Base-by-base conservation (phyloP, 2,113 vertebrate species). In the Emydocephalus ijimae region DNA sequence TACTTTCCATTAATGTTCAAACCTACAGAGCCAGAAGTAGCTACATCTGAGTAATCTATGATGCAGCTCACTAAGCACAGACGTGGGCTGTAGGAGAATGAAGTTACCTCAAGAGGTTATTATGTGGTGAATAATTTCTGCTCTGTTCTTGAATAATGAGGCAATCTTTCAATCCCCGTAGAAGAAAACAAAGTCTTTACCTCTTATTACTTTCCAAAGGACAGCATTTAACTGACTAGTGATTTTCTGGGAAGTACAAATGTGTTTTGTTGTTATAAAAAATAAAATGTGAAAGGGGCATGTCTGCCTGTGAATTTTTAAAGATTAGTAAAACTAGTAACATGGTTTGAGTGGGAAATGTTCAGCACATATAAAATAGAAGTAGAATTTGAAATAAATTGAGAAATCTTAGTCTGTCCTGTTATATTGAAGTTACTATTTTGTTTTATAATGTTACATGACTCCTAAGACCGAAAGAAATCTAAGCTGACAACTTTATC, bases 91-190 rank as follows among this genome's bases (percentile, higher is more conserved):
- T 43, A 86, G 55, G 1, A 54, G 45, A 59, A 64, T 61, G 29
- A 92, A 59, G 12, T 56, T 81, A 88, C 7, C 23, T 20, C 61
- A 29, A 69, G 52, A 81, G n/a, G 26, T 85, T 89, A 57, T 89
- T 92, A 45, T 57, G 8, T 59, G 50, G 59, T 92, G 57, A 88
- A 85, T 57, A 59, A 59, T 85, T 57, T 92, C 64, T 89, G 85
- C 88, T n/a, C 74, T 34, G 20, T 89, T 85, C 88, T 59, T 85
- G 18, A 69, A 85, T 29, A 39, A 20, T 89, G 54, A 89, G 55
- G 69, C 39, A 59, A 85, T 59, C 18, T 50, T 81, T 39, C 18
- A 18, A 34, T 20, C n/a, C 59, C 21, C 57, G 20, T 74, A 26
- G 57, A 21, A 89, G 64, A 89, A 85, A 92, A 89, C 43, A 85